Percentiles rank a stretch among this genome's conserved stretches.
phyloP scores from a whole-genome alignment of 2,113 vertebrate genomes.

The Silurus meridionalis region DNA sequence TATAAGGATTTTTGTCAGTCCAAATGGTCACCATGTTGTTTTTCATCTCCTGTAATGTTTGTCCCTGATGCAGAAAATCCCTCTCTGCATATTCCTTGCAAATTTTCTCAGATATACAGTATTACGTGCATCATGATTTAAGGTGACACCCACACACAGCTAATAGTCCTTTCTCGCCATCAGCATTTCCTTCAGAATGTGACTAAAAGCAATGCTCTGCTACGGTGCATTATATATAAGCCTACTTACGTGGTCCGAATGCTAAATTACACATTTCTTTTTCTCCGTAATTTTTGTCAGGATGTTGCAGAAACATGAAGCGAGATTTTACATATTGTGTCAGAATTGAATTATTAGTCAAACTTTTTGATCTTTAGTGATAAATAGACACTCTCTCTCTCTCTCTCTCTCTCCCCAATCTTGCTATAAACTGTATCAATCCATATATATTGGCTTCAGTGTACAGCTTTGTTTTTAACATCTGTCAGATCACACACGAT shows the following conservation, averaged over 20 bases:
- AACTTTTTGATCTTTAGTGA: conserved; percentile 3
- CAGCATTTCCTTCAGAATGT: conserved; percentile 70
- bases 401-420: neutral
- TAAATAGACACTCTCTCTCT: neutral
- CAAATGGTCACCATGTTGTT: conserved; percentile 44
- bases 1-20: conserved; percentile 41
- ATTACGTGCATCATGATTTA: conserved; percentile 70
- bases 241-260: conserved; percentile 64
- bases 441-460: neutral
- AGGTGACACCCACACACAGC: conserved; percentile 72
- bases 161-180: conserved; percentile 67
- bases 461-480: neutral
- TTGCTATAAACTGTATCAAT: neutral
- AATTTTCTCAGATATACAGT: conserved; percentile 58
- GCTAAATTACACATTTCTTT: conserved; percentile 56
- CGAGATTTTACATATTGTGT: conserved; percentile 51
- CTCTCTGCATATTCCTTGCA: conserved; percentile 64
- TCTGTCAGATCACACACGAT: neutral
- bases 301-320: conserved; percentile 60
- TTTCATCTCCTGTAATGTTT: conserved; percentile 35
- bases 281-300: conserved; percentile 52
- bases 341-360: conserved; percentile 16
- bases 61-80: conserved; percentile 62
- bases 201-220: conserved; percentile 67
- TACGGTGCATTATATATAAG: conserved; percentile 69